Evolutionary conservation across 2,113 vertebrate species (phyloP).

Genomic region (Procapra przewalskii): DNA sequence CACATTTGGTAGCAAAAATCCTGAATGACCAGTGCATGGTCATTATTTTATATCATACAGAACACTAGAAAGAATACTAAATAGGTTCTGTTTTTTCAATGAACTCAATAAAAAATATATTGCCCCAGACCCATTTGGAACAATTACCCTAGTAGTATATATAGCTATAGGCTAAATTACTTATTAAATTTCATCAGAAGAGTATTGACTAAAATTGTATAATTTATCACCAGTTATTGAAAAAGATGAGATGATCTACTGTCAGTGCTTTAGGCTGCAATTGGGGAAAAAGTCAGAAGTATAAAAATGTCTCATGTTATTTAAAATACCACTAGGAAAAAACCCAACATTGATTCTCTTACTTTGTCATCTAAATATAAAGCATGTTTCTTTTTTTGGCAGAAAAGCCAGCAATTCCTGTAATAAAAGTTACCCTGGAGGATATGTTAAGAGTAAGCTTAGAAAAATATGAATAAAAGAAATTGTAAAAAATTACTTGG

Average conservation of each 20-base stretch:
- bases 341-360: conserved; percentile 14
- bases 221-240: conserved; percentile 30
- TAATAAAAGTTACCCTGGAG: conserved; percentile 56
- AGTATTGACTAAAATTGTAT: background rate
- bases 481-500: conserved; percentile 48
- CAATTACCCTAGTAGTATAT: background rate
- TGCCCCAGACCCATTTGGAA: background rate
- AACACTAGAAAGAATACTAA: background rate
- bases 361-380: conserved; percentile 45
- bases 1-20: background rate
- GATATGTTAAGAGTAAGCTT: conserved; percentile 45
- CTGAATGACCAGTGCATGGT: background rate
- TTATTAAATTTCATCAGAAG: background rate
- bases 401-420: background rate
- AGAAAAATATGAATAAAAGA: conserved; percentile 63
- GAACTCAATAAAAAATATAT: background rate
- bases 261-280: background rate
- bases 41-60: background rate
- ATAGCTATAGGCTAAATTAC: background rate
- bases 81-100: conserved; percentile 11
- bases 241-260: conserved; percentile 30
- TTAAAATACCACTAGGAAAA: conserved; percentile 21
- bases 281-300: conserved; percentile 16
- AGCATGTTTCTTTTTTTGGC: conserved; percentile 23
- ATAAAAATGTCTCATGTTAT: conserved; percentile 50